Percentiles rank a stretch among this genome's conserved stretches.
Conservation (phyloP, 2,888 invertebrate genomes). For the Tipula unca region DNA sequence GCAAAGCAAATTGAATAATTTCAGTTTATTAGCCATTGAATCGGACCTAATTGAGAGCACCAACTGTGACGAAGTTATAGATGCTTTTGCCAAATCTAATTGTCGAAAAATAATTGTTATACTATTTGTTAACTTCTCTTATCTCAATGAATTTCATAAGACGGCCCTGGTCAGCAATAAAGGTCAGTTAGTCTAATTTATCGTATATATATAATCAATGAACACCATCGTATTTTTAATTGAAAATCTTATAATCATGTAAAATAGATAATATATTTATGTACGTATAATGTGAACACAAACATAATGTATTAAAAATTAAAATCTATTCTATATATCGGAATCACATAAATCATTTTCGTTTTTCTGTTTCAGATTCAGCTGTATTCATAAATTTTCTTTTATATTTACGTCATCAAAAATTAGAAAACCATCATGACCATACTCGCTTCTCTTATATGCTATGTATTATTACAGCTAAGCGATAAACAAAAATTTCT, state of each 20-base stretch:
- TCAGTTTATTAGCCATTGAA: too few species aligned
- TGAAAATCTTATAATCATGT: background rate
- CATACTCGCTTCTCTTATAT: background rate
- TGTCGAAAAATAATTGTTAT: too few species aligned
- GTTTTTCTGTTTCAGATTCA: background rate
- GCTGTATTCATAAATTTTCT: constrained; percentile 8
- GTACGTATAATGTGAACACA: background rate
- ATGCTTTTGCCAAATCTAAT: too few species aligned
- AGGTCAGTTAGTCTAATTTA: too few species aligned
- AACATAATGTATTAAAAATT: background rate
- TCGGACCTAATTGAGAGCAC: too few species aligned
- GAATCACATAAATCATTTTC: background rate
- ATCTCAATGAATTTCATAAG: background rate
- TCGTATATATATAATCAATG: too few species aligned
- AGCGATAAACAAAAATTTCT: background rate
- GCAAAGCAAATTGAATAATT: background rate
- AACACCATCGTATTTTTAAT: background rate
- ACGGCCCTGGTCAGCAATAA: background rate
- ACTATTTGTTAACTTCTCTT: too few species aligned
- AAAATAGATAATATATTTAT: background rate
- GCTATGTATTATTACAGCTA: background rate
- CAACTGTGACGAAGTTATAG: too few species aligned
- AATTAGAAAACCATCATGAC: background rate
- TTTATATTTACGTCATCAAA: constrained; percentile 1
- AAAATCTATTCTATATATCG: background rate